Evolutionary conservation across 2,113 vertebrate genomes (phyloP).

Genomic region (Petromus typicus): DNA sequence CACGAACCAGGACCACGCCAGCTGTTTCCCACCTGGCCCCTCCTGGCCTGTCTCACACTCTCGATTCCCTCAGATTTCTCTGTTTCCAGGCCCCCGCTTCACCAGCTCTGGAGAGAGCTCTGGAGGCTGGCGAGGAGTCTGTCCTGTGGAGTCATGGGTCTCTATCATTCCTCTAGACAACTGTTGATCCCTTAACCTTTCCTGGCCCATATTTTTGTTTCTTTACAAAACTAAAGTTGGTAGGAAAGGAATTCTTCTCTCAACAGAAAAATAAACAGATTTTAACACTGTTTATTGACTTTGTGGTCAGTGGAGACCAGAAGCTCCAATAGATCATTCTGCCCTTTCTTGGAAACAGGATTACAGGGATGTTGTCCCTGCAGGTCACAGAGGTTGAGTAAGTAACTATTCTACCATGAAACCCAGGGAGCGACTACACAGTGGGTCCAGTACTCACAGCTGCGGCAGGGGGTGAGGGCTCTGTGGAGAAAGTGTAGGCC

Average conservation of each 20-base stretch:
- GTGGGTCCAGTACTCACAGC: not conserved
- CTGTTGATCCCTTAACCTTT: constrained; percentile 28
- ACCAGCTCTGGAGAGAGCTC: not conserved
- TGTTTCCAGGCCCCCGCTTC: not conserved
- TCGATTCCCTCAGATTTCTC: not conserved
- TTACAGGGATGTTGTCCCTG: not conserved
- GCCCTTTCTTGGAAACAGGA: constrained; percentile 48
- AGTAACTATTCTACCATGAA: not conserved
- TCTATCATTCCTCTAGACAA: not conserved
- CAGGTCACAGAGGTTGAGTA: not conserved
- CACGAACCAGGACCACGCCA: not conserved
- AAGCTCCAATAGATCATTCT: not conserved
- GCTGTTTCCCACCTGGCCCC: not conserved
- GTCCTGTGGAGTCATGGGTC: constrained; percentile 22
- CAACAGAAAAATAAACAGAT: constrained; percentile 27
- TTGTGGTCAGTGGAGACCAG: not conserved
- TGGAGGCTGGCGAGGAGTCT: not conserved
- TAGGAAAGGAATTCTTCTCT: constrained; percentile 55
- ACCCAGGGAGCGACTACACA: not conserved
- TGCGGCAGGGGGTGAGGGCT: not conserved
- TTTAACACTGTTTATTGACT: constrained; percentile 52
- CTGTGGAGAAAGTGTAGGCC: not conserved
- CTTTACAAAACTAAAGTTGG: constrained; percentile 46
- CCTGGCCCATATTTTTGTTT: constrained; percentile 29
- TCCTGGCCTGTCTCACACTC: not conserved